Conservation (phyloP, 2,888 invertebrate species). For the Drosophila monieri region DNA sequence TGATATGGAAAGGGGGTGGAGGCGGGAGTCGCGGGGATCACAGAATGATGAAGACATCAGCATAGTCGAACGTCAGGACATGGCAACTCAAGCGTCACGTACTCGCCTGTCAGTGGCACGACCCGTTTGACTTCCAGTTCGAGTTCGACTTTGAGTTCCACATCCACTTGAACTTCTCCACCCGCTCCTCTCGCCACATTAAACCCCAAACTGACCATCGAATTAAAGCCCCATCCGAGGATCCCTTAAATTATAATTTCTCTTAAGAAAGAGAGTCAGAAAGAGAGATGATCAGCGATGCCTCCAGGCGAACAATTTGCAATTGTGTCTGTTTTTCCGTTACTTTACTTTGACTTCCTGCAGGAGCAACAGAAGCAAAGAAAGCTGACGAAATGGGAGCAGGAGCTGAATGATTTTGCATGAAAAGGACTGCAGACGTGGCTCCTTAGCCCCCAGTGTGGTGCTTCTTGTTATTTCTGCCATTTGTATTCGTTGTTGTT, state of each 20-base stretch:
- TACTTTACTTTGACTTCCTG: slow-evolving; percentile 71
- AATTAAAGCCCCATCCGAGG: neutral
- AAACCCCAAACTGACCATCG: slow-evolving; percentile 33
- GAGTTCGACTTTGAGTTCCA: slow-evolving; percentile 1
- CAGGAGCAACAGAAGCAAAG: slow-evolving; percentile 45
- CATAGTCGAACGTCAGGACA: slow-evolving; percentile 48
- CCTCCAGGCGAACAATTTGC: slow-evolving; percentile 30
- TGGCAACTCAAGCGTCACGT: slow-evolving; percentile 47
- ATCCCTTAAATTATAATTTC: neutral
- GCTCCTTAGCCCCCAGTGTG: slow-evolving; percentile 8
- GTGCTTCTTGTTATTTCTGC: slow-evolving; percentile 1
- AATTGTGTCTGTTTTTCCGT: slow-evolving; percentile 62
- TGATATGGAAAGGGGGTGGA: neutral
- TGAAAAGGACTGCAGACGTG: slow-evolving; percentile 33
- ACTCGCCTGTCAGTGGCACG: slow-evolving; percentile 50
- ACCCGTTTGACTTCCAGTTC: slow-evolving; percentile 6
- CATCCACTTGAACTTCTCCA: neutral
- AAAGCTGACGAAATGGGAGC: neutral
- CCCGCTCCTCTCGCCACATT: slow-evolving; percentile 29
- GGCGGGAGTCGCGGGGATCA: neutral
- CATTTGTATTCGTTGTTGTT: slow-evolving; percentile 1
- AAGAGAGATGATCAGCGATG: slow-evolving; percentile 1
- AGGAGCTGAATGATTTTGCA: slow-evolving; percentile 26
- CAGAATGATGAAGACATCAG: slow-evolving; percentile 36
- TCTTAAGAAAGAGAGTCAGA: too few species aligned